These are phyloP conservation scores for Rambutsinella grinnellia DNA, from an alignment of 2,888 invertebrate genomes.

Conservation along the genomic window DNA sequence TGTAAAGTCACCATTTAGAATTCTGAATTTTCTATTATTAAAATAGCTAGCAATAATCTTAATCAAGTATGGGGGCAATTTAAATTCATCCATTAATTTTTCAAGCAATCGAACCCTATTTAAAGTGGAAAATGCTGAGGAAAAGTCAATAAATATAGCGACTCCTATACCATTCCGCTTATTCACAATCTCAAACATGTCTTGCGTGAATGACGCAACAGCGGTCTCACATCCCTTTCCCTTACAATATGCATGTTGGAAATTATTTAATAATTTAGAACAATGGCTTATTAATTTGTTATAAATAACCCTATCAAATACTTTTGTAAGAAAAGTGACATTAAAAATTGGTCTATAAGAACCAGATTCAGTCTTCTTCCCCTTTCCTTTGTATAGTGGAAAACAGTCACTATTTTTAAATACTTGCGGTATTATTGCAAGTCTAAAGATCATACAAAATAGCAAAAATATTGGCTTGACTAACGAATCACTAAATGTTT, in stretches of 20 bases:
- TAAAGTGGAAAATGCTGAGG: constrained; percentile 5
- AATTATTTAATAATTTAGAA: neutral
- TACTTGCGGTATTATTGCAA: neutral
- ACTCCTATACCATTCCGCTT: constrained; percentile 18
- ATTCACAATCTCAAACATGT: neutral
- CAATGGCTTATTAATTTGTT: neutral
- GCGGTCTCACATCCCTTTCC: constrained; percentile 20
- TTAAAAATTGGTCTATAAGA: constrained; percentile 23
- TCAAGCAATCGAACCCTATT: neutral
- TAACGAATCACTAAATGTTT: neutral
- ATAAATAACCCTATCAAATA: constrained; percentile 11
- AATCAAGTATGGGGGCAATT: neutral
- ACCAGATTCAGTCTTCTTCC: neutral
- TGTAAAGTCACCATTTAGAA: constrained; percentile 1
- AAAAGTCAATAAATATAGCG: constrained; percentile 9
- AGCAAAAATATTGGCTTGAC: neutral
- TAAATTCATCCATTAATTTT: constrained; percentile 12
- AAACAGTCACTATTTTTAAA: constrained; percentile 4
- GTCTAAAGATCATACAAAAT: neutral
- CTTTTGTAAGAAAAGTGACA: constrained; percentile 4
- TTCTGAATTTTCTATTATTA: constrained; percentile 4
- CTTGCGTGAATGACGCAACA: constrained; percentile 5
- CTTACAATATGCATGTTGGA: constrained; percentile 7
- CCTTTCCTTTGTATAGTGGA: constrained; percentile 28
- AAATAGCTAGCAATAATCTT: constrained; percentile 1